phyloP scores from a whole-genome alignment of 2,113 vertebrate species.

The Siniperca knerii region DNA sequence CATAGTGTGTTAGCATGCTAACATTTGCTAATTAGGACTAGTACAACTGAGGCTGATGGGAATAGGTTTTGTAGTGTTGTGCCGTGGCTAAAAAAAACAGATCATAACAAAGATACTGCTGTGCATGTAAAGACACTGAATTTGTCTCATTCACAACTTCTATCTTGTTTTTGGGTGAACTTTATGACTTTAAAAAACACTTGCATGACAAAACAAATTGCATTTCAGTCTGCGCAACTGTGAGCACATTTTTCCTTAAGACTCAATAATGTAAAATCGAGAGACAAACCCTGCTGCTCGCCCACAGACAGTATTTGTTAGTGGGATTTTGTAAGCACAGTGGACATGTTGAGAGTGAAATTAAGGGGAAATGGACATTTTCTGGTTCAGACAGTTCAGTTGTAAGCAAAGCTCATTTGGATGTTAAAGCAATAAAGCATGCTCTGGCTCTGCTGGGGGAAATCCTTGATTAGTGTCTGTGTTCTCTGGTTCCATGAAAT shows the following conservation, averaged over 20 bases:
- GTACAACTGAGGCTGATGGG: no score
- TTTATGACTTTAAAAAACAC: neutral
- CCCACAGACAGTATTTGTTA: neutral
- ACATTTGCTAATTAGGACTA: no score
- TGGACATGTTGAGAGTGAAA: neutral
- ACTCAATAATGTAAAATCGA: neutral
- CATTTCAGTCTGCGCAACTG: neutral
- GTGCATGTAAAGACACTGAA: neutral
- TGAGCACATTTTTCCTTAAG: conserved; percentile 6
- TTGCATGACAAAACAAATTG: neutral
- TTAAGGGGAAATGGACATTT: neutral
- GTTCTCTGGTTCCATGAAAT: conserved; percentile 16
- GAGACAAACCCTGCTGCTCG: neutral
- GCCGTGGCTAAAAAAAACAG: neutral
- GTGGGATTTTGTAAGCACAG: neutral
- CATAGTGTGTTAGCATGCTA: no score
- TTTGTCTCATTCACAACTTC: neutral
- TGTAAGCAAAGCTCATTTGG: conserved; percentile 14
- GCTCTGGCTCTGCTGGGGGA: conserved; percentile 36
- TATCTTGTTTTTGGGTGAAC: neutral
- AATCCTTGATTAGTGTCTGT: conserved; percentile 38
- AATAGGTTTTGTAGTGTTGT: no score
- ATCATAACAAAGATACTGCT: neutral
- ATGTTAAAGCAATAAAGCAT: conserved; percentile 27
- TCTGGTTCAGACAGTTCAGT: conserved; percentile 11